Percentiles rank a stretch among this genome's conserved stretches.
phyloP scores from a whole-genome alignment of 2,797 vertebrate genomes.

The Cirrhinus molitorella region DNA sequence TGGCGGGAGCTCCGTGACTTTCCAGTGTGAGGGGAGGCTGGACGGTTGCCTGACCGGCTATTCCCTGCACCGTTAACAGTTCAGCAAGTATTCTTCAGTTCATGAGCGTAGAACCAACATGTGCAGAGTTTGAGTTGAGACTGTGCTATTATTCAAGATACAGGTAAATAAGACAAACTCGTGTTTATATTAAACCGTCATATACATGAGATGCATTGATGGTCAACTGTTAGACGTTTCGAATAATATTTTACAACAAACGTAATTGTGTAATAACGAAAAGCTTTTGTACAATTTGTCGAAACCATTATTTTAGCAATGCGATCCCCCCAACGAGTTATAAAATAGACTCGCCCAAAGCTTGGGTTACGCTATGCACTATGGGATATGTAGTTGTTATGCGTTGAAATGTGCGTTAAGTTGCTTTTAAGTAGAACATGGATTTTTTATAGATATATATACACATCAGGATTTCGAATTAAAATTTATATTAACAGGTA shows the following conservation, averaged over 20 bases:
- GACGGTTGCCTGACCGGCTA: constrained; percentile 78
- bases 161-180: neutral
- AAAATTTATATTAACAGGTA: neutral
- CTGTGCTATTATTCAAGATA: constrained; percentile 25
- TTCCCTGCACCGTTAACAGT: constrained; percentile 70
- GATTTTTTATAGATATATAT: neutral
- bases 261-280: neutral
- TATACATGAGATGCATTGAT: neutral
- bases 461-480: neutral
- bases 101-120: constrained; percentile 83
- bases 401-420: neutral
- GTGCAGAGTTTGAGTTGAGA: constrained; percentile 77
- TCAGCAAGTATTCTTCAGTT: constrained; percentile 55
- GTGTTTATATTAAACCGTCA: neutral
- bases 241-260: neutral
- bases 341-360: constrained; percentile 45
- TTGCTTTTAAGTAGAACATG: neutral
- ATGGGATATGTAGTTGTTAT: constrained; percentile 56
- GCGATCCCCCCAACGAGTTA: neutral
- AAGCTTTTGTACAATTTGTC: neutral
- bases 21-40: constrained; percentile 66
- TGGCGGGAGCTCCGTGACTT: constrained; percentile 77
- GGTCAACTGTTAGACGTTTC: neutral
- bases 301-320: neutral
- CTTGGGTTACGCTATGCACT: constrained; percentile 43